These are phyloP conservation scores for Muricea muricata DNA, from an alignment of 92 coral and sea anemone genomes.

Conservation along the genomic window DNA sequence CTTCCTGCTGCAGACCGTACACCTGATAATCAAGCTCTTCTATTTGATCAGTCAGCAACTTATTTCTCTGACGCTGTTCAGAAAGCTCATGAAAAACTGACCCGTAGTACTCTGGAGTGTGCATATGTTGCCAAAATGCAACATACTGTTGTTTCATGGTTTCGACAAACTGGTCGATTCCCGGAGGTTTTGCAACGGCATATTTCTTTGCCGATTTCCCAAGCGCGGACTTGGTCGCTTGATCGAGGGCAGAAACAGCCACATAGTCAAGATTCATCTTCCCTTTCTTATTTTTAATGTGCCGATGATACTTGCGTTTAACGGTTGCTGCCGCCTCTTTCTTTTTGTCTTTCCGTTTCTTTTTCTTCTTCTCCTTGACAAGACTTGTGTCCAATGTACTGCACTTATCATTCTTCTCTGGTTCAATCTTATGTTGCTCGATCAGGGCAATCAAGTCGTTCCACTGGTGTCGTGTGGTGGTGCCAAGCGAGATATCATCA, in stretches of 20 bases:
- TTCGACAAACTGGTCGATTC: slow-evolving; percentile 13
- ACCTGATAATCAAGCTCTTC: slow-evolving; percentile 78
- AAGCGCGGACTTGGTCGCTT: slow-evolving; percentile 87
- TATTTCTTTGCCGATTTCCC: not conserved
- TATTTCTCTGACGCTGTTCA: slow-evolving; percentile 77
- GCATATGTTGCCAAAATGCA: slow-evolving; percentile 86
- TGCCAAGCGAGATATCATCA: slow-evolving; percentile 91
- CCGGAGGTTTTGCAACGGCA: not conserved
- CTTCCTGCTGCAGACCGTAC: slow-evolving; percentile 82
- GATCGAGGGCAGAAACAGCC: slow-evolving; percentile 90
- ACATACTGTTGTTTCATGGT: slow-evolving; percentile 69
- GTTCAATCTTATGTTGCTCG: slow-evolving; percentile 73
- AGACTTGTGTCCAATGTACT: not conserved
- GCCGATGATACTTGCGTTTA: slow-evolving; percentile 65
- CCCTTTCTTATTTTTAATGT: slow-evolving; percentile 63
- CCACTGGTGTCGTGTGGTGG: slow-evolving; percentile 96
- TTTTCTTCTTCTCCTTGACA: slow-evolving; percentile 30
- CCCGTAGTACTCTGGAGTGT: slow-evolving; percentile 76
- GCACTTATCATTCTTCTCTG: slow-evolving; percentile 50
- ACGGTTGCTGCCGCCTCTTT: slow-evolving; percentile 55
- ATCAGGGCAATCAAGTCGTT: slow-evolving; percentile 86
- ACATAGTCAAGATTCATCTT: slow-evolving; percentile 35
- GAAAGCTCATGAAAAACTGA: slow-evolving; percentile 74
- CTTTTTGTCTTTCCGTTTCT: slow-evolving; percentile 70
- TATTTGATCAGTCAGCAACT: slow-evolving; percentile 71